phyloP scores from a whole-genome alignment of 2,797 vertebrate genomes.

The Hylomyscus alleni region DNA sequence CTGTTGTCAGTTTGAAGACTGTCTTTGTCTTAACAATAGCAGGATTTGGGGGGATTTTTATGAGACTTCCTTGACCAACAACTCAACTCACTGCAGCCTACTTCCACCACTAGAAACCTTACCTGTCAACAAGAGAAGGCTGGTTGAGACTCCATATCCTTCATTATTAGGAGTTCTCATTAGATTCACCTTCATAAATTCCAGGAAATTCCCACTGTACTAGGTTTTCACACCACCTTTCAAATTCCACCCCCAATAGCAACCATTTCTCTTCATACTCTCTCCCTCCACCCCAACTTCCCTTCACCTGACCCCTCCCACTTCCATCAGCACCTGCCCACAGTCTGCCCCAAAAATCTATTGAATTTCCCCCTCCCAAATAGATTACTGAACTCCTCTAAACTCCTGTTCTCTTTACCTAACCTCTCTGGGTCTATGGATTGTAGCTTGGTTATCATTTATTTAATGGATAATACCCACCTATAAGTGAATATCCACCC shows the following conservation, averaged over 20 bases:
- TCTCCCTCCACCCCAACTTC: not conserved
- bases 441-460: not conserved
- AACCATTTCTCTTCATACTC: not conserved
- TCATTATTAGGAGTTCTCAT: not conserved
- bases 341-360: not conserved
- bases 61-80: not conserved
- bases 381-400: not conserved
- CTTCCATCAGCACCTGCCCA: not conserved
- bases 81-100: not conserved
- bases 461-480: too few relatives aligned
- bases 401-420: not conserved
- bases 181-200: not conserved
- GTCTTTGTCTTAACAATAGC: not conserved
- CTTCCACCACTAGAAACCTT: not conserved
- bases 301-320: not conserved
- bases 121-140: not conserved
- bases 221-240: not conserved
- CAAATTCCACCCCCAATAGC: not conserved
- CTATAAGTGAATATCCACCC: too few relatives aligned
- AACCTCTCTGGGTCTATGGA: not conserved
- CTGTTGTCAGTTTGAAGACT: not conserved
- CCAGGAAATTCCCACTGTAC: not conserved
- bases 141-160: not conserved
- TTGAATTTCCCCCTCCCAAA: not conserved
- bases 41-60: not conserved